These are phyloP conservation scores for Halocaridina rubra DNA, from an alignment of 2,888 invertebrate species.

Conservation along the genomic window DNA sequence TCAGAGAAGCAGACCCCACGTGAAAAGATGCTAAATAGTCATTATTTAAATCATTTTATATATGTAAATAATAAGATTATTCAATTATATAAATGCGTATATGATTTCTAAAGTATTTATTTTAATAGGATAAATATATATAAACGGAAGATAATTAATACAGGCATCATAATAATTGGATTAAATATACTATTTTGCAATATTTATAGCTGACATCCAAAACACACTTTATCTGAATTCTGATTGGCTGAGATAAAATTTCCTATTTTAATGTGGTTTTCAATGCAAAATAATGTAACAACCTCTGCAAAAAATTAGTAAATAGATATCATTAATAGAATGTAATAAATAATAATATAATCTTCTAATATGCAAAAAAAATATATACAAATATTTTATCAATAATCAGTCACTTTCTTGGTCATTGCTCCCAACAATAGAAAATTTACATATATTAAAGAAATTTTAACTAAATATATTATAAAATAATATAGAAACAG, in stretches of 20 bases:
- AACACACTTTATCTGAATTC: constrained; percentile 6
- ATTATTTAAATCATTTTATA: neutral
- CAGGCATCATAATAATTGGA: neutral
- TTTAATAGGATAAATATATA: neutral
- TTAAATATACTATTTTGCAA: neutral
- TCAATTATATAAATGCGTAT: too few species aligned
- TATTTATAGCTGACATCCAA: neutral
- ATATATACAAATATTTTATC: too few species aligned
- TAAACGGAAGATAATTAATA: neutral
- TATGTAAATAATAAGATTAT: neutral
- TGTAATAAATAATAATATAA: too few species aligned
- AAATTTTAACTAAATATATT: too few species aligned
- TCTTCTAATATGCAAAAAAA: too few species aligned
- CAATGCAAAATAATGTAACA: too few species aligned
- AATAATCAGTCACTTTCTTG: too few species aligned
- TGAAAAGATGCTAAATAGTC: constrained; percentile 12
- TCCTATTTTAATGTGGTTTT: too few species aligned
- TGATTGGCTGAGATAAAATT: constrained; percentile 33
- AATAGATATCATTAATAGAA: too few species aligned
- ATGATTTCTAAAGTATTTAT: neutral
- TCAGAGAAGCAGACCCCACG: constrained; percentile 22
- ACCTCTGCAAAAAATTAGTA: too few species aligned
- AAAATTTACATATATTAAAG: too few species aligned
- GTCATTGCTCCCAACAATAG: neutral
- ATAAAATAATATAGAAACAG: too few species aligned